A percentile compares a stretch with the other conserved stretches of the same genome.
These are phyloP conservation scores for Aradophagus sp. DNA, from an alignment of 1,140 invertebrate genomes.

Conservation along the genomic window DNA sequence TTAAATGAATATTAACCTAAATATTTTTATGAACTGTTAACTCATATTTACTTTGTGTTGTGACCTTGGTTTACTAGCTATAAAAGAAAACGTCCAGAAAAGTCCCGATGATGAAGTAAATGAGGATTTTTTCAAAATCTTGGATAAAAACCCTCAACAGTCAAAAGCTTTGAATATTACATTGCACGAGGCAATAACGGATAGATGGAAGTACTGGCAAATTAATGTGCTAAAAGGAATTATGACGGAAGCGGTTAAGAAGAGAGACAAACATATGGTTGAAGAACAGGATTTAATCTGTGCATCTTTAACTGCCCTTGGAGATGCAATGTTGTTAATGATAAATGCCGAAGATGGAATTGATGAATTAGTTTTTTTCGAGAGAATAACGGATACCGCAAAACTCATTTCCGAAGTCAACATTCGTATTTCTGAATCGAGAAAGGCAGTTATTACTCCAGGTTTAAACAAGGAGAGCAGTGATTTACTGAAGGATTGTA, in stretches of 20 bases:
- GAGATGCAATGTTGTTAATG: conserved; percentile 11
- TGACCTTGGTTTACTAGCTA: too few species aligned
- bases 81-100: too few species aligned
- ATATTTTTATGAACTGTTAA: too few species aligned
- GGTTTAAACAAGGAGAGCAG: neutral
- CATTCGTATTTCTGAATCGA: conserved; percentile 8
- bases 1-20: too few species aligned
- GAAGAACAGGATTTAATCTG: conserved; percentile 7
- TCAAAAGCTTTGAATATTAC: neutral
- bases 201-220: conserved; percentile 13
- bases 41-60: too few species aligned
- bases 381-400: conserved; percentile 9
- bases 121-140: conserved; percentile 2
- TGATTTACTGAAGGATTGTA: conserved; percentile 1
- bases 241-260: neutral
- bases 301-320: conserved; percentile 12
- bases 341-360: conserved; percentile 7
- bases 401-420: conserved; percentile 11
- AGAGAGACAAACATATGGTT: conserved; percentile 5
- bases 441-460: conserved; percentile 7
- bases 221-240: conserved; percentile 14
- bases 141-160: conserved; percentile 11
- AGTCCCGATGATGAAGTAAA: conserved; percentile 4
- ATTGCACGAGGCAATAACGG: neutral
- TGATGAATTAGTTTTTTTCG: conserved; percentile 14